Base-by-base conservation (phyloP, 2,888 invertebrate species). In the Agonopterix subpropinquella region DNA sequence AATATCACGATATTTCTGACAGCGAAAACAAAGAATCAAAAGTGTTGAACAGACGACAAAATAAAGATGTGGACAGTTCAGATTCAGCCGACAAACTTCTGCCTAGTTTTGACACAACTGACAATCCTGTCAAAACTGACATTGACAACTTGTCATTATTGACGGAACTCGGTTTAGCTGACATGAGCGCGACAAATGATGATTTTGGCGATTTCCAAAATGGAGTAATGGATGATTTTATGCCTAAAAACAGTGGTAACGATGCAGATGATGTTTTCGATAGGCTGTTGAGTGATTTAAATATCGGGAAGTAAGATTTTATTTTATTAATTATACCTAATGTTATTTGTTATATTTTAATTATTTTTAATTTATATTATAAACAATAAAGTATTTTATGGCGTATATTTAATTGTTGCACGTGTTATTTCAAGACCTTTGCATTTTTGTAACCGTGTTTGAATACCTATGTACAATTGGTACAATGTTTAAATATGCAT, bases 151-250 rank as follows among this genome's bases (percentile, higher is more conserved):
- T 89, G 51, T 76, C 78, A 42, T 75, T 92, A 15, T 64, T 92
- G 47, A 89, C 89, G 41, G 92, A 92, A 61, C 67, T 92, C 8
- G 92, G 92, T 0, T 59, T 92, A 35, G 89, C 86, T 1, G 91
- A 91, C 51, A 82, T 89, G 1, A 80, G 80, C 43, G 53, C 60
- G 4, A 55, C 62, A 8, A 47, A 49, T 2, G 69, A 77, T 18
- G 87, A 88, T 47, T 88, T 88, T 55, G 87, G 87, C 0, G 85
- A 86, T 7, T 88, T 86, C 44, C 88, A 88, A 53, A 84, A 85
- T 54, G 87, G 85, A 1, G 51, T 74, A n/a, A 60, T 77, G 45
- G 75, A 76, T 44, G 74, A 77, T 0, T 78, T 80, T 54, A 15
- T 68, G 51, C 65, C 72, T 1, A 75, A 65, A 49, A 67, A 57